phyloP scores from a whole-genome alignment of 1,140 invertebrate genomes.

The Ceratina calcarata region DNA sequence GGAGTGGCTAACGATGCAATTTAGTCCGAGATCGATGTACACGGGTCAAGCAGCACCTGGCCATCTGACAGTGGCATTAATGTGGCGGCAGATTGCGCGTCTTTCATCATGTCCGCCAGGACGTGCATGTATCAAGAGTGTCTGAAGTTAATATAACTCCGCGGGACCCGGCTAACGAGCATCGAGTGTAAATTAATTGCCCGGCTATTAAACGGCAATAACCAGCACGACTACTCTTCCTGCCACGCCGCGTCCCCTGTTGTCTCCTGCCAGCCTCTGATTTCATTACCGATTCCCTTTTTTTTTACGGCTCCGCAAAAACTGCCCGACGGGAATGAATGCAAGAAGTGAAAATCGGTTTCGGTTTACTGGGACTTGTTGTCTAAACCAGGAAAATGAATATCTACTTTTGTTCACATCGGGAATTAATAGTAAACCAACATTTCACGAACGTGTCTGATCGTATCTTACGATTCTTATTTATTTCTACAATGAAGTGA shows the following conservation, averaged over 20 bases:
- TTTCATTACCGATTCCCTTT: constrained; percentile 5
- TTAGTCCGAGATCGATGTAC: constrained; percentile 69
- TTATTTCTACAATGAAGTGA: no score
- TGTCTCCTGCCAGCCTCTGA: background rate
- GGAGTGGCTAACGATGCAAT: constrained; percentile 69
- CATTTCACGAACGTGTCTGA: no score
- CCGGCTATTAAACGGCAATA: constrained; percentile 58
- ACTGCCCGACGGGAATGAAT: background rate
- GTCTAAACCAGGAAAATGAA: no score
- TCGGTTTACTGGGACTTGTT: no score
- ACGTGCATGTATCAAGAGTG: constrained; percentile 63
- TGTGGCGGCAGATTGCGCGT: constrained; percentile 62
- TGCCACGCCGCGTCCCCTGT: no score
- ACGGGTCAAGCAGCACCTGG: constrained; percentile 65
- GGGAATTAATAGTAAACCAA: no score
- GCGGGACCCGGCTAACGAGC: constrained; percentile 57
- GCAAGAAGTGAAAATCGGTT: background rate
- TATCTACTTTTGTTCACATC: no score
- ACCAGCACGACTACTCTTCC: constrained; percentile 31
- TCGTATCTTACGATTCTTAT: no score
- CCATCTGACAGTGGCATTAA: constrained; percentile 59
- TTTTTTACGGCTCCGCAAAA: background rate
- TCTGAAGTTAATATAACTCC: constrained; percentile 62
- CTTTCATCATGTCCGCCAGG: constrained; percentile 61
- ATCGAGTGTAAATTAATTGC: constrained; percentile 65